Evolutionary conservation across 2,113 vertebrate genomes (phyloP).

Genomic region (Percopsis transmontana): DNA sequence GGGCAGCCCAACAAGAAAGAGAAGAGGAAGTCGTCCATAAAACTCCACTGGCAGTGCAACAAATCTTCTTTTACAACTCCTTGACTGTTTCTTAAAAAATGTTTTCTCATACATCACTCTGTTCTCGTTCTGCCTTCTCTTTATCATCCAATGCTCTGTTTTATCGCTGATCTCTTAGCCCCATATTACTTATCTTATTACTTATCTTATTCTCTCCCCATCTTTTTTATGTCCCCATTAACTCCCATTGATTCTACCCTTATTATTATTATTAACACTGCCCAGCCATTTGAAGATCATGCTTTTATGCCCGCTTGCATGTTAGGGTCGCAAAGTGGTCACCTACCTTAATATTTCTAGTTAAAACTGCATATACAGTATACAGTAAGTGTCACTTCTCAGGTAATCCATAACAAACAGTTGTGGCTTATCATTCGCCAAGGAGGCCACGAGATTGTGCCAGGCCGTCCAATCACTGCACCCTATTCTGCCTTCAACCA

Average conservation of each 20-base stretch:
- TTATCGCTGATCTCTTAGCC: slow-evolving; percentile 37
- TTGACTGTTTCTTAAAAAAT: slow-evolving; percentile 54
- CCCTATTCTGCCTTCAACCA: too few relatives aligned
- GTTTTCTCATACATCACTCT: slow-evolving; percentile 28
- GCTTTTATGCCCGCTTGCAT: slow-evolving; percentile 14
- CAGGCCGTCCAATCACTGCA: too few relatives aligned
- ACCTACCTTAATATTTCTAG: background rate
- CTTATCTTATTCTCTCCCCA: slow-evolving; percentile 7
- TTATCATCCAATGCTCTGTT: background rate
- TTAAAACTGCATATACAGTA: too few relatives aligned
- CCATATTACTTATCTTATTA: background rate
- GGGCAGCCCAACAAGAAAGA: slow-evolving; percentile 64
- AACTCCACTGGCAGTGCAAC: slow-evolving; percentile 56
- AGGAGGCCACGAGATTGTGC: too few relatives aligned
- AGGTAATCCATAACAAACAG: too few relatives aligned
- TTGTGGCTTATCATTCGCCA: too few relatives aligned
- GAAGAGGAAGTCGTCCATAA: slow-evolving; percentile 77
- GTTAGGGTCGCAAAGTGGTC: background rate
- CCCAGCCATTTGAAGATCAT: slow-evolving; percentile 14
- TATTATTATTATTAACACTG: background rate
- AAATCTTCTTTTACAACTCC: slow-evolving; percentile 57
- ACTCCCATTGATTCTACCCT: slow-evolving; percentile 2
- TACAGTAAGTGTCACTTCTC: too few relatives aligned
- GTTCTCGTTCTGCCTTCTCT: slow-evolving; percentile 11
- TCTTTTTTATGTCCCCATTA: slow-evolving; percentile 2